A percentile compares a stretch with the other conserved stretches of the same genome.
Evolutionary conservation across 2,888 invertebrate species (phyloP).

Genomic region (Gandaritis pyraliata): DNA sequence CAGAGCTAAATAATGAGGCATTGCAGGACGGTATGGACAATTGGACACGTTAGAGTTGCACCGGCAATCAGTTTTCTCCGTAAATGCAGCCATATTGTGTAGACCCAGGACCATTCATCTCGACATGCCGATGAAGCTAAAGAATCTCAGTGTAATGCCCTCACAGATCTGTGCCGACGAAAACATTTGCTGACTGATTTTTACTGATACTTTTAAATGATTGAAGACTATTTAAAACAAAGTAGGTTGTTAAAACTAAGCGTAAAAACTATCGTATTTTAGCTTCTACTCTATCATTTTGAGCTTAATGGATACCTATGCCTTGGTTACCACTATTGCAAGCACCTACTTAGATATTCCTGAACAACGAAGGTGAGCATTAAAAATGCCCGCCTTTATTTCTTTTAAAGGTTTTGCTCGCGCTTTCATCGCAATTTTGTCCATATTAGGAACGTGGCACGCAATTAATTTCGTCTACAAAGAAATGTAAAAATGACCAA

Average conservation of each 20-base stretch:
- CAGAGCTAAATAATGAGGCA: no score
- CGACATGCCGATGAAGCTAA: conserved; percentile 56
- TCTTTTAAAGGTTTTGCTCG: no score
- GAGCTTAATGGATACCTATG: conserved; percentile 8
- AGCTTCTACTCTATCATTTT: conserved; percentile 25
- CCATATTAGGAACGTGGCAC: background rate
- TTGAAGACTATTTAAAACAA: conserved; percentile 25
- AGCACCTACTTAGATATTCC: background rate
- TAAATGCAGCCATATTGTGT: conserved; percentile 30
- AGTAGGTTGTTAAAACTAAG: conserved; percentile 15
- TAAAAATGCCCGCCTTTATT: background rate
- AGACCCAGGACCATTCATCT: conserved; percentile 62
- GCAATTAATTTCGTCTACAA: no score
- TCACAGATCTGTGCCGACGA: conserved; percentile 53
- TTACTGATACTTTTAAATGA: conserved; percentile 29
- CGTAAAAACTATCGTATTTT: conserved; percentile 17
- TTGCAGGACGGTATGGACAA: background rate
- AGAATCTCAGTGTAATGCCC: conserved; percentile 62
- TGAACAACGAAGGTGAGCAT: background rate
- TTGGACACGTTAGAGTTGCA: background rate
- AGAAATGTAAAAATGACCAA: no score
- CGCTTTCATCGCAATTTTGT: background rate
- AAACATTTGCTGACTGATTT: conserved; percentile 31
- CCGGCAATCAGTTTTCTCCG: conserved; percentile 17
- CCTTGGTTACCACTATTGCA: background rate